Evolutionary conservation across 2,888 invertebrate genomes (phyloP), one percentile per base, ranked within the genome.

Genomic region (Minunthozetes semirufus): DNA sequence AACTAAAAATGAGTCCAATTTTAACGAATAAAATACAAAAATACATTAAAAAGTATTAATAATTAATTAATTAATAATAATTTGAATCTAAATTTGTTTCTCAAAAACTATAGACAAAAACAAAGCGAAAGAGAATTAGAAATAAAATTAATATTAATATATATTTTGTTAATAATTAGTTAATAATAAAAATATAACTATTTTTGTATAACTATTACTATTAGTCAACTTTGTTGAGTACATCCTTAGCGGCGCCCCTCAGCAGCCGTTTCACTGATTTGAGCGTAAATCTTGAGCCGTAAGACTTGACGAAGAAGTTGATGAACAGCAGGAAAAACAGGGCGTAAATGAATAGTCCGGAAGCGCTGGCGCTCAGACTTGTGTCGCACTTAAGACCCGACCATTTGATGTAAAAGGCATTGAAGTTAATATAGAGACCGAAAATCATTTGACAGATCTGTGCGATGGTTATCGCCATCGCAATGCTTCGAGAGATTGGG

Each of bases 401-500:
- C 25, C 72, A 77, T 6, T 77, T 72, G 11, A 79, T 79, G 82
- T 91, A 90, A 83, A 90, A 89, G 1, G 94, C 92, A 89, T 91
- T 92, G 76, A 93, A 85, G 84, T 94, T 95, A 81, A 96, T 90
- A 70, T 88, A 87, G 84, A 93, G 92, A 19, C 97, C 97, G 78
- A 94, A 88, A 72, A 95, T 87, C 96, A 97, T 97, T 86, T 97
- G 97, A 27, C 89, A 85, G 75, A 97, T 87, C 83, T 98, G 97
- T 72, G 93, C 86, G n/a, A 89, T 87, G 17, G 97, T 97, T 82
- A 97, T 95, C 79, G 90, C 85, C 90, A 96, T 93, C 76, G 93
- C 90, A 79, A 95, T 88, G 73, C 79, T 81, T 73, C 81, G 81
- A 2, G 96, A 94, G 76, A 93, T 91, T 82, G 88, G 89, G 83